These are phyloP conservation scores for Solenodon paradoxus DNA, from an alignment of 2,113 vertebrate species.

Conservation along the genomic window DNA sequence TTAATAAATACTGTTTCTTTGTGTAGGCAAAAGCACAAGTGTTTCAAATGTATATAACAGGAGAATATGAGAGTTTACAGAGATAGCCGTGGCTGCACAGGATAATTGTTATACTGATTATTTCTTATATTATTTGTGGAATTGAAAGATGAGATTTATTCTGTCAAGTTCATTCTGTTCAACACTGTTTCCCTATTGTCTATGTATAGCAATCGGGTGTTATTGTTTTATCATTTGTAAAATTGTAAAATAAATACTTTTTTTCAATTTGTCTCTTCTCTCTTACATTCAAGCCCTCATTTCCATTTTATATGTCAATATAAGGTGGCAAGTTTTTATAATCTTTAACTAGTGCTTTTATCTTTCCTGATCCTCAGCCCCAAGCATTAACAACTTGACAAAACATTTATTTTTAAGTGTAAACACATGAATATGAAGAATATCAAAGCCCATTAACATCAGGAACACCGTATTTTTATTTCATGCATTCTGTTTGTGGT, in stretches of 20 bases:
- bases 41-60: constrained; percentile 78
- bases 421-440: background rate
- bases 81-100: constrained; percentile 73
- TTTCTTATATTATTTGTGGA: constrained; percentile 75
- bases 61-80: constrained; percentile 75
- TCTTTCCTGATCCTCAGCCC: background rate
- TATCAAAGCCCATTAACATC: background rate
- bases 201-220: constrained; percentile 74
- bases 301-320: background rate
- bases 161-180: constrained; percentile 73
- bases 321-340: background rate
- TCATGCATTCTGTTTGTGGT: background rate
- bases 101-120: constrained; percentile 78
- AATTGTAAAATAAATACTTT: constrained; percentile 83
- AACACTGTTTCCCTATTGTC: constrained; percentile 77
- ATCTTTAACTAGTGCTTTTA: background rate
- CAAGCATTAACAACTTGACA: background rate
- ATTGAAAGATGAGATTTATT: constrained; percentile 71
- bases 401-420: background rate
- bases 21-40: constrained; percentile 84
- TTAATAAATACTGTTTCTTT: constrained; percentile 76
- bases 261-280: constrained; percentile 57
- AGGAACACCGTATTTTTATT: background rate
- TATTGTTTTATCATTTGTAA: constrained; percentile 79
- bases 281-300: background rate